Evolutionary conservation across 1,140 invertebrate species (phyloP), one percentile per base, ranked within the genome.

Genomic region (Anastatus disparis): DNA sequence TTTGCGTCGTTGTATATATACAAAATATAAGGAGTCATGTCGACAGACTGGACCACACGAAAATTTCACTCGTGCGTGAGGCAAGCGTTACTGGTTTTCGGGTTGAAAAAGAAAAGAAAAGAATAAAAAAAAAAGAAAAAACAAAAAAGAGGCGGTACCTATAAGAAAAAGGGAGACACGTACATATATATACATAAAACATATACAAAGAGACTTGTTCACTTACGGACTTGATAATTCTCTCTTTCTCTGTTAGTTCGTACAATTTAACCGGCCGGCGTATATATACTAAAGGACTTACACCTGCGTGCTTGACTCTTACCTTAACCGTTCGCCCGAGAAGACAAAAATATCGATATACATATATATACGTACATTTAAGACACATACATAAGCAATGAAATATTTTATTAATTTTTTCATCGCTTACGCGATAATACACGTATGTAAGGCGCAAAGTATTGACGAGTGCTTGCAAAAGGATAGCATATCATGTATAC

Each of bases 401-500:
- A n/a, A n/a, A n/a, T n/a, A n/a, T n/a, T n/a, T n/a, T n/a, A n/a
- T n/a, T n/a, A n/a, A n/a, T n/a, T n/a, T n/a, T n/a, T n/a, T n/a
- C n/a, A n/a, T n/a, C n/a, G n/a, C n/a, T n/a, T n/a, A n/a, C n/a
- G n/a, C n/a, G n/a, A n/a, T n/a, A n/a, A n/a, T n/a, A n/a, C n/a
- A 35, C 31, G 31, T 35, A 35, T 10, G 31, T 35, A 3, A 10
- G 7, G 48, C 22, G 10, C 81, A 83, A 50, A 81, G 62, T 31
- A 72, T 87, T 48, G 81, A 88, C 63, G 86, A 89, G 66, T 91
- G 90, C 75, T 80, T 91, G 27, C 81, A 87, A 72, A 85, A 89
- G 75, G 90, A 91, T 82, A 91, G 90, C 66, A 90, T 91, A 64
- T 89, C 89, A 59, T 91, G 90, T 82, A 78, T 91, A 52, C 90